Base-by-base conservation (phyloP, 2,113 vertebrate species). In the Argyrosomus japonicus region DNA sequence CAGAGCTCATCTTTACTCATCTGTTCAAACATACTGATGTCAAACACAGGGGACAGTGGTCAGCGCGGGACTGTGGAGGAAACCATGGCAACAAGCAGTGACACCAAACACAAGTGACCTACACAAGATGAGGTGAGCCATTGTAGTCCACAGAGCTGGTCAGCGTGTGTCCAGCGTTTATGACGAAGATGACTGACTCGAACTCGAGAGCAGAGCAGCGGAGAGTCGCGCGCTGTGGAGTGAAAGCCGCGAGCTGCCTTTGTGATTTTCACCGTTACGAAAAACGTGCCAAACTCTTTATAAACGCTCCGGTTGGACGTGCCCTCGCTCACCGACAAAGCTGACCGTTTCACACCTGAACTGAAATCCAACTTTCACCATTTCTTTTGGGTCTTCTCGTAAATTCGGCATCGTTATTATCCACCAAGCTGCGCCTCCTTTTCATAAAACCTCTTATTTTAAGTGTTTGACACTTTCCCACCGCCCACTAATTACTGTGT, bases 71-170 rank as follows among this genome's bases (percentile, higher is more conserved):
- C 47, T 18, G 23, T 48, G 5, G 2, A 4, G 21, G 70, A 27
- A 57, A n/a, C 79, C 79, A 75, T 74, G 27, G 79, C 75, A 70
- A 82, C 75, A 68, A 47, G 57, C 58, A 63, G 19, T 27, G 60
- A 58, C 67, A 63, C n/a, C 17, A 75, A 68, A 81, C 83, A 77
- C 54, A 47, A 51, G 29, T 58, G 70, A 63, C 50, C 70, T 27
- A 21, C 19, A 40, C 40, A 13, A 9, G 9, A 25, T 14, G 4
- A 32, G 19, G 4, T 13, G 4, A 25, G 53, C 61, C 73, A 43
- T 0, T 23, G 51, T 29, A 11, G 25, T 47, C 51, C 1, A 27
- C 40, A 17, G 21, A 48, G 56, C 18, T 51, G 25, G 1, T 27
- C 13, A 23, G n/a, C 4, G 13, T 2, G 56, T 57, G 56, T 58